Conservation (phyloP, 2,797 vertebrate genomes). For the Phalanger gymnotis region DNA sequence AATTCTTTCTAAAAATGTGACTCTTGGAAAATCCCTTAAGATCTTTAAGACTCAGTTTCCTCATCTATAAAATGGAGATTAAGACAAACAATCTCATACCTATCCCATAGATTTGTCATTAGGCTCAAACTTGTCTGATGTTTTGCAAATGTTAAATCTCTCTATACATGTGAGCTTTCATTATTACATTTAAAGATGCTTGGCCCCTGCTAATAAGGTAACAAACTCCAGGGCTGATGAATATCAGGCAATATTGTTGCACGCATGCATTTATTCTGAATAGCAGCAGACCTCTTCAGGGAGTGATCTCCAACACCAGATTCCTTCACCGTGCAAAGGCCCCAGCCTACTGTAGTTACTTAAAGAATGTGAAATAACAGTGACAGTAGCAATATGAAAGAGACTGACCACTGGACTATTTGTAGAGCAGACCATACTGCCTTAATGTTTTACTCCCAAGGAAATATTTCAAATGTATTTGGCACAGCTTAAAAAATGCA, state of each 20-base stretch:
- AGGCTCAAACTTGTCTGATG: background rate
- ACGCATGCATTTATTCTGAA: background rate
- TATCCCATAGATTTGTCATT: background rate
- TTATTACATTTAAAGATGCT: background rate
- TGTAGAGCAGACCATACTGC: constrained; percentile 24
- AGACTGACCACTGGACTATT: background rate
- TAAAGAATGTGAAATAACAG: background rate
- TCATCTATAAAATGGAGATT: no score
- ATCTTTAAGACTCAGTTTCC: no score
- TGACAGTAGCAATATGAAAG: background rate
- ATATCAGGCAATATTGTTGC: background rate
- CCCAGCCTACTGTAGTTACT: no score
- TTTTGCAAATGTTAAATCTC: background rate
- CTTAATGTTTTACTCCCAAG: constrained; percentile 66
- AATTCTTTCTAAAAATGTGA: no score
- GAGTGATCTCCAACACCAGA: background rate
- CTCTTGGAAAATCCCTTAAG: no score
- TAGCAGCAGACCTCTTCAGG: background rate
- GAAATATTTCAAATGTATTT: constrained; percentile 52
- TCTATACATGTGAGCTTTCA: background rate
- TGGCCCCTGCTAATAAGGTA: background rate
- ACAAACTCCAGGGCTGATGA: background rate
- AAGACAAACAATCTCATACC: background rate
- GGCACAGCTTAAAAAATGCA: constrained; percentile 69
- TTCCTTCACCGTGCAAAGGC: background rate